Base-by-base conservation (phyloP, 2,113 vertebrate species). In the Gnathonemus echidnorhynchus region DNA sequence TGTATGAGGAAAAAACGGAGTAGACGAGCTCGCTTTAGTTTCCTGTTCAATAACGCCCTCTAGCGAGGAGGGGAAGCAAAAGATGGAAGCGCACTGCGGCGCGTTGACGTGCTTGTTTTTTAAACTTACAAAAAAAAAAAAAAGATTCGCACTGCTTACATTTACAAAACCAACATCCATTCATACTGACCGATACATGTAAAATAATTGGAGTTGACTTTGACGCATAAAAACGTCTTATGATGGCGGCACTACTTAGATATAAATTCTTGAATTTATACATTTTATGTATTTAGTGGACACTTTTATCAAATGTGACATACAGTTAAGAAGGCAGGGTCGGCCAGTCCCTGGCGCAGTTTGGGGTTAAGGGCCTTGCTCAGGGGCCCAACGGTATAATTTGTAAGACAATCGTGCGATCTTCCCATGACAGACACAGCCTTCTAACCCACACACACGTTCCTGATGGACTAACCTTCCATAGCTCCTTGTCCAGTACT, bases 31-130 rank as follows among this genome's bases (percentile, higher is more conserved):
- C 31, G 13, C 70, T 42, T 42, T 42, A 42, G 19, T 74, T 35
- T 50, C 10, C 66, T 50, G 88, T 89, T 52, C 48, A 50, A 89
- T 80, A 39, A 8, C 48, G 88, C 88, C 88, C 88, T 77, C 88
- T 89, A 77, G 39, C 19, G 88, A 45, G 27, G 21, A 89, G 13
- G 48, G 7, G 2, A 89, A 17, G 13, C 46, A 50, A 31, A 35
- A 46, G 45, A 74, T 46, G 39, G 9, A 80, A 42, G 7, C 31
- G 45, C 84, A 86, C 9, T 86, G 48, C 24, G 24, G 45, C 3
- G 46, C 83, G 27, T 11, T 3, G 19, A 85, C 83, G 62, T 70
- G 35, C 35, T 86, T 50, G 6, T 50, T 86, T 86, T 86, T 50
- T 49, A 5, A 86, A 19, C 24, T 66, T 66, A 27, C 5, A 10